These are phyloP conservation scores for Stictonetta naevosa DNA, from an alignment of 2,113 vertebrate species.

Conservation along the genomic window DNA sequence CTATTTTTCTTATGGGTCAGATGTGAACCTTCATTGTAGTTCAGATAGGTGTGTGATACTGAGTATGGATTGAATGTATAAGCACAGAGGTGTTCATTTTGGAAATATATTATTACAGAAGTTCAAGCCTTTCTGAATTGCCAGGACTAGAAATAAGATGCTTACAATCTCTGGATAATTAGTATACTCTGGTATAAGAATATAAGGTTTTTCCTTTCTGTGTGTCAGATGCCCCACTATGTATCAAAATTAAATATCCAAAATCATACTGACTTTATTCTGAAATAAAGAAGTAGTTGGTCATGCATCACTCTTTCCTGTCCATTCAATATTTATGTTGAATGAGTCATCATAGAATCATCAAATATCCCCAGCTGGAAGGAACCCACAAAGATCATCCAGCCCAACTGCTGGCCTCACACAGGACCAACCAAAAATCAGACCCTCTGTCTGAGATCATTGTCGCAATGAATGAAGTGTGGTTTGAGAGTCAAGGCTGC, in stretches of 20 bases:
- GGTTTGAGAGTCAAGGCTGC: background rate
- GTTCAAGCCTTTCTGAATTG: background rate
- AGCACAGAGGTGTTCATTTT: background rate
- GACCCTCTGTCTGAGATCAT: no score
- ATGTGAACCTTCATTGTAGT: background rate
- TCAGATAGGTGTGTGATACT: background rate
- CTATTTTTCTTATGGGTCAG: rapidly evolving
- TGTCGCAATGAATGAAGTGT: background rate
- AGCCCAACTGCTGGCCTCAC: no score
- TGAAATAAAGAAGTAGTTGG: background rate
- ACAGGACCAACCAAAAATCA: no score
- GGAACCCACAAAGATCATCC: no score
- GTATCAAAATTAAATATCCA: background rate
- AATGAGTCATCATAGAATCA: background rate
- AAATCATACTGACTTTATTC: background rate
- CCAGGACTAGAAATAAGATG: background rate
- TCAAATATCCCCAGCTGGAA: no score
- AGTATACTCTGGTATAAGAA: background rate
- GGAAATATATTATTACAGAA: background rate
- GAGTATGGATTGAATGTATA: background rate
- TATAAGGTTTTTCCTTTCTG: background rate
- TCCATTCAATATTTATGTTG: background rate
- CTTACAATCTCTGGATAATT: background rate
- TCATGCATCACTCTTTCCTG: background rate
- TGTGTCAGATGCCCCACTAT: background rate